A percentile compares a stretch with the other conserved stretches of the same genome.
Conservation (phyloP, 2,797 vertebrate species). For the Myripristis jacobus region DNA sequence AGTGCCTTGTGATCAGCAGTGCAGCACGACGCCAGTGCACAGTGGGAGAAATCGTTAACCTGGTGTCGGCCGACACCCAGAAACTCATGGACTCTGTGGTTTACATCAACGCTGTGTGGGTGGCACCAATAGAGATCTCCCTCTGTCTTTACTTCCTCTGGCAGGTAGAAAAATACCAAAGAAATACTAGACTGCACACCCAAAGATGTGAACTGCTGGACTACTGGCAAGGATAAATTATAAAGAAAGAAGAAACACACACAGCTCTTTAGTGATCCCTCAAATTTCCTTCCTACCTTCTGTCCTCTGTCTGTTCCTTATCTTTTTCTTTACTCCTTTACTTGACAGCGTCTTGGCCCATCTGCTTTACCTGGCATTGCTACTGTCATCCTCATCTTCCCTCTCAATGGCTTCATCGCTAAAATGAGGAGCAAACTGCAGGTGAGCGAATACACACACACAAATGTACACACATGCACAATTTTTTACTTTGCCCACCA, state of each 20-base stretch:
- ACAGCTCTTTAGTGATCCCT: too few species aligned
- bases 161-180: too few species aligned
- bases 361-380: constrained; percentile 91
- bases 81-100: constrained; percentile 92
- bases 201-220: constrained; percentile 19
- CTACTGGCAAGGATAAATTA: too few species aligned
- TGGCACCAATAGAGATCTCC: constrained; percentile 90
- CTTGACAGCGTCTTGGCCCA: constrained; percentile 90
- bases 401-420: constrained; percentile 93
- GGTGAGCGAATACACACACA: constrained; percentile 80
- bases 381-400: constrained; percentile 94
- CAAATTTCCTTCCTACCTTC: not conserved
- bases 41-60: constrained; percentile 92
- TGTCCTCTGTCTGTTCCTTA: constrained; percentile 1
- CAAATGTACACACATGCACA: too few species aligned
- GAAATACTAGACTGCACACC: too few species aligned
- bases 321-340: not conserved
- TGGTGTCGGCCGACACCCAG: constrained; percentile 93
- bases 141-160: constrained; percentile 95
- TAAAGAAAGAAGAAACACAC: too few species aligned
- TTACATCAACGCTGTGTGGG: constrained; percentile 94
- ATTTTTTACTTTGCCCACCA: too few species aligned
- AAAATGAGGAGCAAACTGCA: constrained; percentile 94
- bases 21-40: constrained; percentile 88
- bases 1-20: constrained; percentile 92